Evolutionary conservation across 2,888 invertebrate species (phyloP), one percentile per base, ranked within the genome.

Genomic region (Drosophila differens): DNA sequence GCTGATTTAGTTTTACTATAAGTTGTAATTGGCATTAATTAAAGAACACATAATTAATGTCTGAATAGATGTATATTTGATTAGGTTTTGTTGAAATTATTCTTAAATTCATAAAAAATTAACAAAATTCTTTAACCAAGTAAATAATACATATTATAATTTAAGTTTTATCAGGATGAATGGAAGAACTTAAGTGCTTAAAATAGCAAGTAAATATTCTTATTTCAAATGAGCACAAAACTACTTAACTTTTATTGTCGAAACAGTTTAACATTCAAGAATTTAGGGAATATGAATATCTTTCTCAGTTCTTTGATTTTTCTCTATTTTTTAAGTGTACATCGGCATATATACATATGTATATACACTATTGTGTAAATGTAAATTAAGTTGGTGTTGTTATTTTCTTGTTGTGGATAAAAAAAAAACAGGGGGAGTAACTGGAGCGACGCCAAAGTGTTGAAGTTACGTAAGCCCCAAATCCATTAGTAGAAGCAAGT

Each of bases 401-500:
- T 33, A 54, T 32, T 33, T 54, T n/a, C 37, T 28, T 61, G 65
- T 63, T 53, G 30, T 47, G 25, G 25, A 47, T 16, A 16, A 49
- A 28, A 57, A 58, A 35, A 62, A 47, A 39, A 61, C 39, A 35
- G 39, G 32, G 63, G 83, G 83, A 68, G 79, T 81, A 49, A 44
- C 74, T 59, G 72, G 60, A 66, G 61, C 70, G 49, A 51, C 68
- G 83, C 88, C 79, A 83, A 85, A 81, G 85, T 85, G 85, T 90
- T 89, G 87, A 76, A 86, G 89, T 87, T 87, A 87, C 91, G 87
- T 91, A 91, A 91, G 88, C 81, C 70, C 76, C 79, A 77, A 89
- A 87, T 89, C 91, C 91, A 87, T 91, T 87, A 87, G 87, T 87
- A 89, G 79, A 67, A 90, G 83, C 81, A 82, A 83, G 90, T 89